Evolutionary conservation across 2,888 invertebrate species (phyloP).

Genomic region (Gryllus longicercus): DNA sequence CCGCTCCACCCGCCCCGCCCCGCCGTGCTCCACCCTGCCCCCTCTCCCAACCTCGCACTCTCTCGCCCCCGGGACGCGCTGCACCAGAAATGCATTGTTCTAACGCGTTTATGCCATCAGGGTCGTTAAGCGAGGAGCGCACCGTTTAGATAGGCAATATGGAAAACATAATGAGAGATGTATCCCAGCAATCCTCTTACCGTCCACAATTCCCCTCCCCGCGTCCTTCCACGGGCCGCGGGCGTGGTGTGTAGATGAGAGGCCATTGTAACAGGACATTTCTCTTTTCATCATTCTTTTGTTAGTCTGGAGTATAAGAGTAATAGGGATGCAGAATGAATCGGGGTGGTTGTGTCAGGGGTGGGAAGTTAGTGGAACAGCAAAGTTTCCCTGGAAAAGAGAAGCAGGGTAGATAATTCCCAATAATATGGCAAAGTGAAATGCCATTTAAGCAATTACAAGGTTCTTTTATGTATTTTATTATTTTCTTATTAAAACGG

Average conservation of each 20-base stretch:
- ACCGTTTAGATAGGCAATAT: slow-evolving; percentile 17
- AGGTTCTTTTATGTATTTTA: slow-evolving; percentile 25
- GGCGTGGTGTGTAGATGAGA: neutral
- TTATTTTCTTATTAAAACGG: slow-evolving; percentile 17
- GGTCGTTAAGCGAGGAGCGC: slow-evolving; percentile 7
- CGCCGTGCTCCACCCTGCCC: neutral
- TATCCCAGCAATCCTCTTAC: neutral
- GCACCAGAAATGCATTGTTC: slow-evolving; percentile 17
- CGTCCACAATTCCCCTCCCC: neutral
- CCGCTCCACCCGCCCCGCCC: neutral
- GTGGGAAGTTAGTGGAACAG: slow-evolving; percentile 17
- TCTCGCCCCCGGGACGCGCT: neutral
- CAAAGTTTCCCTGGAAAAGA: slow-evolving; percentile 18
- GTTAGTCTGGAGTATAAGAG: neutral
- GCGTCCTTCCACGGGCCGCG: neutral
- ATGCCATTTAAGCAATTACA: slow-evolving; percentile 28
- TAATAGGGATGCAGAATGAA: neutral
- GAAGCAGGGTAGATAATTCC: slow-evolving; percentile 21
- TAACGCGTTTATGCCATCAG: slow-evolving; percentile 17
- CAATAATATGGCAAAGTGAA: slow-evolving; percentile 30
- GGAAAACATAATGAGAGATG: slow-evolving; percentile 17
- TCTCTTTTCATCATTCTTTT: slow-evolving; percentile 17
- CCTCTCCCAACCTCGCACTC: neutral
- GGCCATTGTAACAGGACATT: slow-evolving; percentile 11
- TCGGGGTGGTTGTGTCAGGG: neutral